Base-by-base conservation (phyloP, 2,797 vertebrate genomes). In the Strix occidentalis region DNA sequence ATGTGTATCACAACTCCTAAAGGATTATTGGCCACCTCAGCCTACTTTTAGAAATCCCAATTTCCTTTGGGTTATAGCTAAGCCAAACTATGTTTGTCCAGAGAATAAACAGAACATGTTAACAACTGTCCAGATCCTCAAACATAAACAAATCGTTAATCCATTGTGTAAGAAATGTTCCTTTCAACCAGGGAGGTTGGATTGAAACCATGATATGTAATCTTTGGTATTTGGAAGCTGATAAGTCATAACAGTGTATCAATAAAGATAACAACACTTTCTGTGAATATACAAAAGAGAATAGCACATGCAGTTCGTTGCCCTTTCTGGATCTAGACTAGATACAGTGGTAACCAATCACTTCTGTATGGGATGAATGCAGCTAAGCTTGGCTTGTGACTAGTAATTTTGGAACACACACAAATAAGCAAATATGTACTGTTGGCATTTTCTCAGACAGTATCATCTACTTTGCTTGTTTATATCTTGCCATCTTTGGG, bases 141-240 rank as follows among this genome's bases (percentile, higher is more conserved):
- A n/a, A 93, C 31, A 31, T 80, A 96, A 96, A 85, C 81, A 88
- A 58, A 51, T 87, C 66, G 63, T 92, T 82, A 92, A 89, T 93
- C 78, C 50, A 21, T 78, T 90, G 78, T 89, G 78, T 89, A 89
- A 92, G 92, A 33, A 74, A 68, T 26, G n/a, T 83, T 93, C 75
- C 71, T 93, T 76, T 89, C 78, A 75, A 85, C 75, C 74, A 43
- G 29, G 90, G 81, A 93, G 92, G n/a, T 28, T 87, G 92, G 87
- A 85, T 83, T 93, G 91, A 91, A 96, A 93, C 84, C 50, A 9
- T 35, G 84, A 83, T 93, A 65, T 16, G 10, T 87, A 83, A 87
- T 91, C 89, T 96, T 70, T 90, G 90, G 63, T 93, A 68, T 95
- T 91, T 95, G 87, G 84, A 77, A 95, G 53, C 75, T 87, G 84